Percentiles rank a stretch among this genome's conserved stretches.
Evolutionary conservation across 1,140 invertebrate species (phyloP).

Genomic region (Drosophila parabipectinata): DNA sequence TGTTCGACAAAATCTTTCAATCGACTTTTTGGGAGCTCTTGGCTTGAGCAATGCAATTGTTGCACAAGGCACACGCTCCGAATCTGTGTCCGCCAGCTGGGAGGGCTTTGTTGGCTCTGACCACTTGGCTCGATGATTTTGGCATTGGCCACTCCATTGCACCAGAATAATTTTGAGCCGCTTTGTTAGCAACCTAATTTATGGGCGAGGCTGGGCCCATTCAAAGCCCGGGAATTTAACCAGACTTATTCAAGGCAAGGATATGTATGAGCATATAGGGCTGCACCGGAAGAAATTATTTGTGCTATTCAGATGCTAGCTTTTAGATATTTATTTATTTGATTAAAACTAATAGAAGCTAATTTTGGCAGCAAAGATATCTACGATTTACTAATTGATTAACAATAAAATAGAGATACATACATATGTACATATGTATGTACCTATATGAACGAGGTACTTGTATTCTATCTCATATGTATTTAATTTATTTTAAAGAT

Average conservation of each 20-base stretch:
- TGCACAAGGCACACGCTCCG: slow-evolving; percentile 44
- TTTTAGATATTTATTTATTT: neutral
- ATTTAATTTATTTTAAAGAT: no score
- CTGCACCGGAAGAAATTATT: slow-evolving; percentile 12
- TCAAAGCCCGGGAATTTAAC: slow-evolving; percentile 35
- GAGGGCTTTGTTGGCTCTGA: slow-evolving; percentile 14
- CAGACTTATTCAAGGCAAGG: slow-evolving; percentile 67
- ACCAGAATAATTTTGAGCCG: slow-evolving; percentile 68
- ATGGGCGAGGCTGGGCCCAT: slow-evolving; percentile 43
- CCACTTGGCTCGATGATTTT: slow-evolving; percentile 39
- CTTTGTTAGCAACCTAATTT: slow-evolving; percentile 69
- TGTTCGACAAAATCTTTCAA: slow-evolving; percentile 44
- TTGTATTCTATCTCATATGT: no score
- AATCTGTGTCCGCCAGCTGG: slow-evolving; percentile 15
- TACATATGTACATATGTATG: no score
- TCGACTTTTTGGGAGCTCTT: slow-evolving; percentile 30
- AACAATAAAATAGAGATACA: no score
- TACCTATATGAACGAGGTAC: no score
- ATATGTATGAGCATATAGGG: slow-evolving; percentile 38
- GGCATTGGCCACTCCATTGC: slow-evolving; percentile 61
- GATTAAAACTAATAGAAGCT: no score
- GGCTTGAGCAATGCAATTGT: slow-evolving; percentile 53
- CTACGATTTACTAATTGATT: no score
- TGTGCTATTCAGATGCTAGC: neutral
- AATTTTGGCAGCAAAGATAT: no score